Evolutionary conservation across 1,140 invertebrate genomes (phyloP), one percentile per base, ranked within the genome.

Genomic region (Brachionus sp.): DNA sequence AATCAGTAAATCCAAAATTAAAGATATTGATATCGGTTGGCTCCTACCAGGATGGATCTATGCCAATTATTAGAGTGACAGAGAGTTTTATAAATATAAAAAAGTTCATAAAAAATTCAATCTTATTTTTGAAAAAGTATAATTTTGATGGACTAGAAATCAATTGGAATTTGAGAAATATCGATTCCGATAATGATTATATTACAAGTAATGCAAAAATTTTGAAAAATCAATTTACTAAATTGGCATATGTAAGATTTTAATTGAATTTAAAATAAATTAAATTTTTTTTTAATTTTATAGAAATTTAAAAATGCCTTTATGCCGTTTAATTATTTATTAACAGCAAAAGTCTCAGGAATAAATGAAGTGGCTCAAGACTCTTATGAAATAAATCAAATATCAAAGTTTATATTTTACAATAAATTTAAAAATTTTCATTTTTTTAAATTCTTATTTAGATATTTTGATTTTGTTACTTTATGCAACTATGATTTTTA

Each of bases 81-180:
- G 70, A 75, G 39, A 25, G 19, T 25, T 33, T 75, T 75, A n/a
- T 75, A 23, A 75, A 75, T 46, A 39, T 19, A 75, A 46, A 44
- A 25, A 75, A 75, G 29, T 46, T 75, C 44, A 75, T 75, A 13
- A 42, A 19, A 19, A 75, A 75, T 29, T n/a, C 70, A 7, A 46
- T 75, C 9, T 12, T 75, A 9, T 75, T 46, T 75, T 46, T 75
- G 12, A 75, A 29, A 29, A 75, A 75, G 23, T 75, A 75, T 10
- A 46, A 46, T 46, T 75, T 75, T 46, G 70, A 75, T 29, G 70
- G 70, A 25, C 70, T 75, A 0, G 70, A 50, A 46, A 5, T 75
- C 5, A 75, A 75, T 33, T 75, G 70, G 70, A 75, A 75, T 75
- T 75, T 75, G 23, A 75, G 70, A 46, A 75, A 75, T 29, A 75